phyloP scores from a whole-genome alignment of 2,113 vertebrate genomes.

The Pterocles burchelli region DNA sequence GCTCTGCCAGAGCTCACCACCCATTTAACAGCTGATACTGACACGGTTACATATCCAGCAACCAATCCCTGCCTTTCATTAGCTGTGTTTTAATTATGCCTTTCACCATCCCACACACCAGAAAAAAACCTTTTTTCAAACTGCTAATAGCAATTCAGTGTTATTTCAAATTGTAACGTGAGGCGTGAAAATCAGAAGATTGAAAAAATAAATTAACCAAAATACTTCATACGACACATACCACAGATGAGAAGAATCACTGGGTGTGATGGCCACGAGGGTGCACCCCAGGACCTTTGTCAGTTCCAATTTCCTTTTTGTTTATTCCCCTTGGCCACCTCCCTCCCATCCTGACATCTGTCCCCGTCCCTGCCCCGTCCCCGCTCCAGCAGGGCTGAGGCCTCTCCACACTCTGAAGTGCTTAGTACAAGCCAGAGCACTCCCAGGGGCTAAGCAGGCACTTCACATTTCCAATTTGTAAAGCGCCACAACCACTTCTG shows the following conservation, averaged over 20 bases:
- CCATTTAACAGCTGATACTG: not conserved
- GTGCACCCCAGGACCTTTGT: not conserved
- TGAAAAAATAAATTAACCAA: not conserved
- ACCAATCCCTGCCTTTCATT: not conserved
- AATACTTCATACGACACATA: rapidly evolving
- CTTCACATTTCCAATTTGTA: not conserved
- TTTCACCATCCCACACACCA: not conserved
- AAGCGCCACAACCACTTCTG: not conserved
- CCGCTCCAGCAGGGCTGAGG: not conserved
- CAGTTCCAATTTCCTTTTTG: not conserved
- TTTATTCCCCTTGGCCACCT: not conserved
- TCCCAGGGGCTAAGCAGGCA: not conserved
- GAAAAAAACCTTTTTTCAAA: rapidly evolving
- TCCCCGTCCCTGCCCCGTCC: not conserved
- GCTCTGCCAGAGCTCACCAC: not conserved
- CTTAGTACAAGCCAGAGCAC: not conserved
- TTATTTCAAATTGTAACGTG: not conserved
- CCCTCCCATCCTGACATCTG: not conserved
- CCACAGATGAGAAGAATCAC: not conserved
- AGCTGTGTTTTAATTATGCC: not conserved
- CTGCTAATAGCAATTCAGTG: not conserved
- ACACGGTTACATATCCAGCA: not conserved
- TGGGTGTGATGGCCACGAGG: rapidly evolving
- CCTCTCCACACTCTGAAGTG: not conserved
- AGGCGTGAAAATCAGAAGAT: not conserved